These are phyloP conservation scores for Coccyzus lansbergi DNA, from an alignment of 2,797 vertebrate genomes.

Conservation along the genomic window DNA sequence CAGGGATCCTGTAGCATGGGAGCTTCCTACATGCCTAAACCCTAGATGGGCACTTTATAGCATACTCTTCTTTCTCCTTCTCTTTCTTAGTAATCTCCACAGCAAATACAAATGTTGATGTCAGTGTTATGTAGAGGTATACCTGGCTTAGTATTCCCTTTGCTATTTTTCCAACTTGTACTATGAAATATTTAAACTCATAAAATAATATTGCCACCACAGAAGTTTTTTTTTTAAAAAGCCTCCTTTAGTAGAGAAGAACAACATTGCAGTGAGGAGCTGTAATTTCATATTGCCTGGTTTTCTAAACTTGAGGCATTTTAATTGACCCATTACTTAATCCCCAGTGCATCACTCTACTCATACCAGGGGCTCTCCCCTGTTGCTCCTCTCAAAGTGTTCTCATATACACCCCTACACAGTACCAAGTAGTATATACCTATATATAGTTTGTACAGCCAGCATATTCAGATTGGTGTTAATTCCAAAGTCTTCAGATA, in stretches of 20 bases:
- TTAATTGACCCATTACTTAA: not conserved
- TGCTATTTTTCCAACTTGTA: not conserved
- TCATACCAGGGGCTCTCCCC: not conserved
- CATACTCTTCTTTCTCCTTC: not conserved
- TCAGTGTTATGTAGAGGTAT: not conserved
- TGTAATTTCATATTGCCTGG: not conserved
- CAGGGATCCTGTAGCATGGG: not conserved
- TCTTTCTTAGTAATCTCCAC: not conserved
- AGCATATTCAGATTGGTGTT: not conserved
- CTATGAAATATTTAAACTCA: not conserved
- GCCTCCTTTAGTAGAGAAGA: not conserved
- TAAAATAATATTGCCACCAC: not conserved
- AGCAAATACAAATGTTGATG: not conserved
- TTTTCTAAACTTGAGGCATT: not conserved
- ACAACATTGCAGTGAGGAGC: not conserved
- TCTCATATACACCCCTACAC: not conserved
- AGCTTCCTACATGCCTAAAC: not conserved
- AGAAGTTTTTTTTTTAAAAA: not conserved
- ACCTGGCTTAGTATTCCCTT: not conserved
- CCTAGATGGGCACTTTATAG: not conserved
- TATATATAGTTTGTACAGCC: not conserved
- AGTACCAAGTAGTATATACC: not conserved
- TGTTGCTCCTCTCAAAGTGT: not conserved
- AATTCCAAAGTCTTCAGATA: not conserved
- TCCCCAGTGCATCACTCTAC: not conserved